Conservation (phyloP, 92 coral and sea anemone genomes). For the Pocillopora grandis region DNA sequence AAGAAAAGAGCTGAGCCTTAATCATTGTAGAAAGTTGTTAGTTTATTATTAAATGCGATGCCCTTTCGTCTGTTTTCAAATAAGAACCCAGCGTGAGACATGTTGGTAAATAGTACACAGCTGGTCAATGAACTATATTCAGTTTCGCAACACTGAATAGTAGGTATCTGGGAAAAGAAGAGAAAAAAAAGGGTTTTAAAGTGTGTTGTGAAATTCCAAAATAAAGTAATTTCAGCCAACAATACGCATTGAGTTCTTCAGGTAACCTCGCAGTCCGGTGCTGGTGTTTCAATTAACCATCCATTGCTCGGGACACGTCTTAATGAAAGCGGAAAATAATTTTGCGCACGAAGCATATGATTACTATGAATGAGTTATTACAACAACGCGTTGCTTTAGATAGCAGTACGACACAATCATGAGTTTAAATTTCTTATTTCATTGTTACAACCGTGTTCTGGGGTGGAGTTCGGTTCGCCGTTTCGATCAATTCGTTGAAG, state of each 20-base stretch:
- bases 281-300: no score
- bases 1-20: not conserved
- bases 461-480: no score
- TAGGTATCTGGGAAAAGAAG: no score
- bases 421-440: no score
- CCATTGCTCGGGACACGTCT: no score
- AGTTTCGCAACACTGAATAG: not conserved
- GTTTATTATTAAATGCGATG: not conserved
- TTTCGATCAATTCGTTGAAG: no score
- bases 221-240: not conserved
- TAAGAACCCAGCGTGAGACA: not conserved
- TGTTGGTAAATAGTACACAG: not conserved
- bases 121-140: conserved; percentile 5
- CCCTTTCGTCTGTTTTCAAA: not conserved
- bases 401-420: no score
- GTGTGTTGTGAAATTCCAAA: not conserved
- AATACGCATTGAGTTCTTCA: not conserved
- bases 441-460: no score
- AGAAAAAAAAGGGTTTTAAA: not conserved
- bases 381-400: no score
- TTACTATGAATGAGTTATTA: no score
- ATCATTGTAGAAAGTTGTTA: not conserved
- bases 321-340: no score
- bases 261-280: not conserved
- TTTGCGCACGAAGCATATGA: no score